Percentiles rank a stretch among this genome's conserved stretches.
Conservation (phyloP, 30 jellyfish, hydroid and myxozoan species). For the Hydractinia symbiolongicarpus region DNA sequence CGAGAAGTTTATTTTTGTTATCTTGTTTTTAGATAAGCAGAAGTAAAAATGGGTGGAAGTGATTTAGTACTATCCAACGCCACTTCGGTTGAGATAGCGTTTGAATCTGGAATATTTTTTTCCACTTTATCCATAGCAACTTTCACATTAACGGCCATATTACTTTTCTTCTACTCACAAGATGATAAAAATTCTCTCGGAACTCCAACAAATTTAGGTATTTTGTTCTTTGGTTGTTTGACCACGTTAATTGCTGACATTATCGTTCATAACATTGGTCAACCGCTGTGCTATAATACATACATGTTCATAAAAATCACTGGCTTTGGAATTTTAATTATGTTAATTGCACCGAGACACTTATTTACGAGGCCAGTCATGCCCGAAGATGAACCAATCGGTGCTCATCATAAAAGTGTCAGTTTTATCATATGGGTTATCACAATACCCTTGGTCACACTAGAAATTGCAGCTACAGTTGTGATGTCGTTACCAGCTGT, state of each 20-base stretch:
- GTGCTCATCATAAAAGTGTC: constrained; percentile 9
- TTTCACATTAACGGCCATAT: neutral
- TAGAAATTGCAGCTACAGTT: neutral
- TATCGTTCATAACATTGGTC: neutral
- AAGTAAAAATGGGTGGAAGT: too few species aligned
- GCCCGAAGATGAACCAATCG: neutral
- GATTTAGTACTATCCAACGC: too few species aligned
- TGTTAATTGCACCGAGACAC: neutral
- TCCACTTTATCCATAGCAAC: constrained; percentile 4
- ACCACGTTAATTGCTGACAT: constrained; percentile 1
- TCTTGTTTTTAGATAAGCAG: too few species aligned
- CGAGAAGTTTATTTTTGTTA: too few species aligned
- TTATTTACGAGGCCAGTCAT: neutral
- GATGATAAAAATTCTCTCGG: neutral
- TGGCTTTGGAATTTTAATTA: neutral
- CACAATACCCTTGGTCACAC: constrained; percentile 2
- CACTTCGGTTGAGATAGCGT: too few species aligned
- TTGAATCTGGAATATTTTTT: constrained; percentile 7
- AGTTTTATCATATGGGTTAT: neutral
- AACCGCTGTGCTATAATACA: neutral
- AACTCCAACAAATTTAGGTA: neutral
- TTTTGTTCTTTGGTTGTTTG: neutral
- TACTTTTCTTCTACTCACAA: constrained; percentile 2
- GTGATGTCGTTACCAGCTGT: neutral
- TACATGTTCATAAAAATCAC: neutral